phyloP scores from a whole-genome alignment of 2,797 vertebrate genomes.

The Phoxinus dragarum region DNA sequence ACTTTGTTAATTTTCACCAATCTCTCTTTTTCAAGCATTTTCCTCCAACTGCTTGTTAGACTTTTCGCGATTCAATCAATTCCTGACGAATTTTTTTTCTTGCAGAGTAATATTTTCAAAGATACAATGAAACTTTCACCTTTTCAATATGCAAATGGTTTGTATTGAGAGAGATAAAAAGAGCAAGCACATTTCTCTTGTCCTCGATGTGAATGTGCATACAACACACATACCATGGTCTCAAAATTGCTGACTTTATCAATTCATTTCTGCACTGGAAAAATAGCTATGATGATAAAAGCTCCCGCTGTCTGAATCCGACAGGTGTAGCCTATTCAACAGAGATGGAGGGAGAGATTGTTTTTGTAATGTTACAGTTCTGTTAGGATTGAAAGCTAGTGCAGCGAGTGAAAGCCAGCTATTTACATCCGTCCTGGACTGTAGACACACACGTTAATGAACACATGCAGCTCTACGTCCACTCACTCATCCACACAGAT shows the following conservation, averaged over 20 bases:
- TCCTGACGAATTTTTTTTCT: background rate
- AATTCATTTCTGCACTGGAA: conserved; percentile 25
- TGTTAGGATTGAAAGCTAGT: conserved; percentile 29
- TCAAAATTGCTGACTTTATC: conserved; percentile 43
- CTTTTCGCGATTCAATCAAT: background rate
- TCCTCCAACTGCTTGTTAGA: background rate
- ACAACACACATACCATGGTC: background rate
- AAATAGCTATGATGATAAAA: conserved; percentile 8
- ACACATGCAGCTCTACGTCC: background rate
- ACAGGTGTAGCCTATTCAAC: conserved; percentile 29
- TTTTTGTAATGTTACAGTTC: conserved; percentile 52
- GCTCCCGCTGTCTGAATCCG: background rate
- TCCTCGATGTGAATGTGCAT: background rate
- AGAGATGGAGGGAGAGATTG: conserved; percentile 19
- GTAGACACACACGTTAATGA: conserved; percentile 36
- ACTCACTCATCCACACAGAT: background rate
- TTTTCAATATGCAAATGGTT: conserved; percentile 3
- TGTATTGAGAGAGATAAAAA: background rate
- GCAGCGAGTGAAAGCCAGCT: conserved; percentile 31
- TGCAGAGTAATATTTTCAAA: background rate
- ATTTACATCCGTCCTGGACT: background rate
- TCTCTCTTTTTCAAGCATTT: background rate
- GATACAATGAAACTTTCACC: background rate
- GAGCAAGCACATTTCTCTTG: conserved; percentile 18
- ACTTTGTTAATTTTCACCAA: background rate